phyloP scores from a whole-genome alignment of 2,888 invertebrate species.

The Synanthedon myopaeformis region DNA sequence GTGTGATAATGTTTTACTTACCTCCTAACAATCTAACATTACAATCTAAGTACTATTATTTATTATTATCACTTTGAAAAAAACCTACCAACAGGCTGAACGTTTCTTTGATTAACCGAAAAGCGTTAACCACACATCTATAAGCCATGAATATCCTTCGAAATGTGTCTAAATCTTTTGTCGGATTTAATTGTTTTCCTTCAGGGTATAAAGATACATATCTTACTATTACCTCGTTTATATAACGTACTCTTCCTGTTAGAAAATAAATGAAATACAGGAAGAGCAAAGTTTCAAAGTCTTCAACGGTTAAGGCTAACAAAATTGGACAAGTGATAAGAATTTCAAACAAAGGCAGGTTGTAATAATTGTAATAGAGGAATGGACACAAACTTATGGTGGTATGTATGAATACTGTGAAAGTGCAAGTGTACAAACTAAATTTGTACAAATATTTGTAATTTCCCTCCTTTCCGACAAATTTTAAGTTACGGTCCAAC shows the following conservation, averaged over 20 bases:
- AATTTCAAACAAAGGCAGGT: neutral
- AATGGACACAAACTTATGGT: neutral
- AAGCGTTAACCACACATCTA: neutral
- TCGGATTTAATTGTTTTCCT: neutral
- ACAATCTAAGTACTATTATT: too few relatives aligned
- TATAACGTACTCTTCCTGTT: conserved; percentile 1
- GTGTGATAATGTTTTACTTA: too few relatives aligned
- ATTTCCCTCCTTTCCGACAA: neutral
- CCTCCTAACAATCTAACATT: too few relatives aligned
- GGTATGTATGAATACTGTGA: neutral
- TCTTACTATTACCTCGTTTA: neutral
- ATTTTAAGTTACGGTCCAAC: conserved; percentile 1
- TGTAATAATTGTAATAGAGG: neutral
- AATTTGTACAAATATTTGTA: neutral
- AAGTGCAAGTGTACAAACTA: neutral
- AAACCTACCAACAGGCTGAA: conserved; percentile 3
- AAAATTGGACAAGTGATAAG: neutral
- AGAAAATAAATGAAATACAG: neutral
- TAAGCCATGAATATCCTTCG: neutral
- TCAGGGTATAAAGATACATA: neutral
- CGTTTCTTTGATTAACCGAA: conserved; percentile 1
- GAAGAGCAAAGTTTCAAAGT: conserved; percentile 1
- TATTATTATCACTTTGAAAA: neutral
- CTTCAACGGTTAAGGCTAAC: neutral
- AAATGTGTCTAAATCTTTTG: neutral